These are phyloP conservation scores for Catharus fuscescens DNA, from an alignment of 2,113 vertebrate species.

Conservation along the genomic window DNA sequence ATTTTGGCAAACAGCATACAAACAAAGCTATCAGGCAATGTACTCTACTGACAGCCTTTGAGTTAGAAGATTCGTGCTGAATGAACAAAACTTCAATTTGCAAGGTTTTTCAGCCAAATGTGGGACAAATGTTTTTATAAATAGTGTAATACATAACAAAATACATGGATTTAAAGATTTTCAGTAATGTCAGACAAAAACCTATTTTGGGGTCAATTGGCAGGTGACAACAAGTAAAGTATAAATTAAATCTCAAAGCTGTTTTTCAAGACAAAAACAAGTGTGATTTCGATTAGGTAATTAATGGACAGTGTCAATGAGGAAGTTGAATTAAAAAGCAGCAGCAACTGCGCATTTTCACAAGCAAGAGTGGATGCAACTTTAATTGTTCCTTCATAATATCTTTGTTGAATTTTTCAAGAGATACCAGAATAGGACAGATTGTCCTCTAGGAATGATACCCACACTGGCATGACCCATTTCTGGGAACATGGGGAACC, in stretches of 20 bases:
- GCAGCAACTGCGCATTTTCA: not conserved
- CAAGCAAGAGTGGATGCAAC: not conserved
- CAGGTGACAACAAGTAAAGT: not conserved
- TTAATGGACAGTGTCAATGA: not conserved
- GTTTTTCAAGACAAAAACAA: not conserved
- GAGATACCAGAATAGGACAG: not conserved
- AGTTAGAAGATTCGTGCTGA: slow-evolving; percentile 51
- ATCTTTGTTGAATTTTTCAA: not conserved
- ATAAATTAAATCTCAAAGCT: slow-evolving; percentile 22
- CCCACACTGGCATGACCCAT: not conserved
- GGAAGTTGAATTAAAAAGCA: not conserved
- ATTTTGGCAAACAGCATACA: slow-evolving; percentile 1
- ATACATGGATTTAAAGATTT: slow-evolving; percentile 23
- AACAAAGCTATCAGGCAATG: slow-evolving; percentile 27
- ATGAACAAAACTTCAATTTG: slow-evolving; percentile 64
- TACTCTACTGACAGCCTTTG: slow-evolving; percentile 5
- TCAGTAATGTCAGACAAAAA: slow-evolving; percentile 14
- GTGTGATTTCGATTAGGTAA: not conserved
- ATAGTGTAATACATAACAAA: not conserved
- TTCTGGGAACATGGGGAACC: not conserved
- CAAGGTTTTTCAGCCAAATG: slow-evolving; percentile 38
- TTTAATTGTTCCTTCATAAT: not conserved
- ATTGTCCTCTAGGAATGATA: not conserved
- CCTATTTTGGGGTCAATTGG: not conserved
- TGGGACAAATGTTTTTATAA: slow-evolving; percentile 54